Base-by-base conservation (phyloP, 2,797 vertebrate genomes). In the Helarctos malayanus region DNA sequence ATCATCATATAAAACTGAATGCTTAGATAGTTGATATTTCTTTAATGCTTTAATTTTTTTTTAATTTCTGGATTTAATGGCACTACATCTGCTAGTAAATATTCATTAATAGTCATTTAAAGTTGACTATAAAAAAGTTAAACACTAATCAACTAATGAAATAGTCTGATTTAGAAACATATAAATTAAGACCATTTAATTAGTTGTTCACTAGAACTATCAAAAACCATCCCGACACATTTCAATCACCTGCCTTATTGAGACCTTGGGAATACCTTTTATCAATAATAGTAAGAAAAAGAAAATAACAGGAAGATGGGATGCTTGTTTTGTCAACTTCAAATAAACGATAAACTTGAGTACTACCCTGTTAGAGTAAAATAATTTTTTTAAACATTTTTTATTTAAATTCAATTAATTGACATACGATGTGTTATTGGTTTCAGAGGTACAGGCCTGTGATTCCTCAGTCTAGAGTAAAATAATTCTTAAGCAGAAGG, bases 21-120 rank as follows among this genome's bases (percentile, higher is more conserved):
- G 71, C 16, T 97, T 78, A 87, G 29, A 25, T 32, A 59, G 18
- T 45, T 63, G 27, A 38, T 78, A 86, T 63, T 95, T 89, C 38
- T 78, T 95, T 79, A 89, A 84, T 78, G 25, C 0, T 84, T 89
- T 57, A 38, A 57, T 29, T 61, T 29, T 38, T 47, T 38, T 78
- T 84, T 6, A 25, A 78, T 80, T 35, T 95, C 38, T 91, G 4
- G 4, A 95, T 80, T 89, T 91, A 92, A 2, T 68, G 21, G 14
- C 19, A 90, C 47, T 88, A 45, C 4, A 71, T 45, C n/a, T 91
- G 15, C 8, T 88, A 75, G 73, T 32, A 91, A 92, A 93, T 90
- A 80, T 81, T 90, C 63, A 97, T 95, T 96, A 81, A 91, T 76
- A 87, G 14, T 81, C 89, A 91, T 86, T 91, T 86, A 94, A 95